Evolutionary conservation across 1,140 invertebrate genomes (phyloP).

Genomic region (Chymomyza costata): DNA sequence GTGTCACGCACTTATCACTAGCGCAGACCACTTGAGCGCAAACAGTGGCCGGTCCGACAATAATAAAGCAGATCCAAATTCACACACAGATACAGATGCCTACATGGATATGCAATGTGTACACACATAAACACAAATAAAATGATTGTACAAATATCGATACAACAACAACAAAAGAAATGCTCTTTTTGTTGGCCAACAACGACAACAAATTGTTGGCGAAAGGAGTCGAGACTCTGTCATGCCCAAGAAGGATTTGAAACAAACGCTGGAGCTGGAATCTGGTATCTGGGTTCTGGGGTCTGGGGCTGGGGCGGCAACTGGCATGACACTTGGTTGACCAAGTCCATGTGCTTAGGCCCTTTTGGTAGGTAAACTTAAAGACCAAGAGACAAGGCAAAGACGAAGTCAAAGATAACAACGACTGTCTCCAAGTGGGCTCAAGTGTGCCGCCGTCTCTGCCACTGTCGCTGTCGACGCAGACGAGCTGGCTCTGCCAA

Average conservation of each 20-base stretch:
- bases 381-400: conserved; percentile 27
- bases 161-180: conserved; percentile 14
- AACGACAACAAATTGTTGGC: conserved; percentile 43
- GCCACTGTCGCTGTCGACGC: neutral
- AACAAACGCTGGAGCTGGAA: too few species aligned
- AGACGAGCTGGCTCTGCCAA: conserved; percentile 14
- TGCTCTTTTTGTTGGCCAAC: neutral
- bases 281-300: too few species aligned
- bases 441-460: conserved; percentile 41
- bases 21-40: too few species aligned
- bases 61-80: too few species aligned
- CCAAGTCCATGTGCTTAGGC: conserved; percentile 21
- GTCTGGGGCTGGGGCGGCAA: too few species aligned
- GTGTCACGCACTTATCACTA: too few species aligned
- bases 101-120: too few species aligned
- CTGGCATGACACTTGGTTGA: too few species aligned
- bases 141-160: conserved; percentile 28
- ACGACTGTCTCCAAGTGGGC: conserved; percentile 64
- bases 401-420: conserved; percentile 34
- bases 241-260: conserved; percentile 32
- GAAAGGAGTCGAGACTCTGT: conserved; percentile 24
- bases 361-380: too few species aligned
- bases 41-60: too few species aligned
- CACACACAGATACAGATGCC: too few species aligned
- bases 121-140: conserved; percentile 11